Percentiles rank a stretch among this genome's conserved stretches.
These are phyloP conservation scores for Andricus curvator DNA, from an alignment of 2,888 invertebrate species.

Conservation along the genomic window DNA sequence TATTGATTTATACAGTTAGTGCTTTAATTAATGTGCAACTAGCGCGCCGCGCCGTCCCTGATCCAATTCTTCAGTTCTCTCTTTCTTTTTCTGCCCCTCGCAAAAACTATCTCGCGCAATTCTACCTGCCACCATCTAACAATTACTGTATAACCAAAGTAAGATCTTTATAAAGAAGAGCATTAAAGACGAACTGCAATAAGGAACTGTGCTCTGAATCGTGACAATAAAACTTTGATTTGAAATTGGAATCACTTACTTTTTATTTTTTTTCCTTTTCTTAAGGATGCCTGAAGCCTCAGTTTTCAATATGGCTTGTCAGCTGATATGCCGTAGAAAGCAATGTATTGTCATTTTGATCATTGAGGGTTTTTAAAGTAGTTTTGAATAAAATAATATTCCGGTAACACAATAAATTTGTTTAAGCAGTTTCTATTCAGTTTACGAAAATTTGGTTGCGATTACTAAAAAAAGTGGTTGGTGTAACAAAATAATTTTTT, in stretches of 20 bases:
- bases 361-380: no score
- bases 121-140: slow-evolving; percentile 25
- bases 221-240: neutral
- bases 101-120: slow-evolving; percentile 32
- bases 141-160: slow-evolving; percentile 27
- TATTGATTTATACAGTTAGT: neutral
- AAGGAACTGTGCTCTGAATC: slow-evolving; percentile 31
- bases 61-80: slow-evolving; percentile 28
- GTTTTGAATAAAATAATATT: no score
- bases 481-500: no score
- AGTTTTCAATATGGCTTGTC: no score
- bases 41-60: neutral
- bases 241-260: neutral
- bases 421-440: no score
- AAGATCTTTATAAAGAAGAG: slow-evolving; percentile 37
- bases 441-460: no score
- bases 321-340: no score
- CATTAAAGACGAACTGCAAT: slow-evolving; percentile 11
- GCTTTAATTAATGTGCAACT: slow-evolving; percentile 17
- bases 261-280: neutral
- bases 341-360: no score
- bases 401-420: no score
- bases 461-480: no score
- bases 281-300: no score
- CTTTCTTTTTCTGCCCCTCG: neutral